Conservation (phyloP, 2,113 vertebrate species). For the Athene cunicularia region DNA sequence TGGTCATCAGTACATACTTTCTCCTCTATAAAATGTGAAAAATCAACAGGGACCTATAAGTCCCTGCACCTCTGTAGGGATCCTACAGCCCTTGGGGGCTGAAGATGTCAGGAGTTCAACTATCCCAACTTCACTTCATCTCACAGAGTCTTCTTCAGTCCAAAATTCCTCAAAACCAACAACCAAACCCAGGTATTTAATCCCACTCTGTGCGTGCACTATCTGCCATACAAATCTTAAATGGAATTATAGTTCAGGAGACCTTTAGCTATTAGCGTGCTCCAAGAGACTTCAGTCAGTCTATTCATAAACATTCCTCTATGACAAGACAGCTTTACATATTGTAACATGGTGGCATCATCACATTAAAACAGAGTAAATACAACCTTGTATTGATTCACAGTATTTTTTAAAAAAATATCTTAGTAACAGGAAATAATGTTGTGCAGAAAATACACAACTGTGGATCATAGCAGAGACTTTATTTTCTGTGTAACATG, state of each 20-base stretch:
- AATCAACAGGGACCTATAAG: neutral
- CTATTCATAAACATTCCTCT: too few relatives aligned
- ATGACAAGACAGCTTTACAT: neutral
- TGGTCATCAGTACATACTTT: neutral
- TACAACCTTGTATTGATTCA: neutral
- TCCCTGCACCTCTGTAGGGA: neutral
- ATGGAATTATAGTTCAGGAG: neutral
- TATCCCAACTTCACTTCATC: neutral
- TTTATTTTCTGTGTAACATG: neutral
- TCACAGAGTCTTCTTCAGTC: neutral
- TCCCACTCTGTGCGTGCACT: neutral
- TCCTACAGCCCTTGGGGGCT: neutral
- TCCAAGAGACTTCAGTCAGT: neutral
- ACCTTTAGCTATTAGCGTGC: neutral
- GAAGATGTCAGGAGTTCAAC: neutral
- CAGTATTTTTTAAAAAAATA: neutral
- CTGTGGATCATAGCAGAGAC: neutral
- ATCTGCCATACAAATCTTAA: neutral
- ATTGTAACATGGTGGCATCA: neutral
- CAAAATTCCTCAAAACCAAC: neutral
- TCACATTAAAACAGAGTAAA: neutral
- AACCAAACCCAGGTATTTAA: neutral
- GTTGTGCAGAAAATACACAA: neutral
- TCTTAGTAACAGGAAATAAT: neutral
- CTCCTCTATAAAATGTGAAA: neutral